A percentile compares a stretch with the other conserved stretches of the same genome.
phyloP scores from a whole-genome alignment of 2,113 vertebrate genomes.

The Prietella phreatophila region DNA sequence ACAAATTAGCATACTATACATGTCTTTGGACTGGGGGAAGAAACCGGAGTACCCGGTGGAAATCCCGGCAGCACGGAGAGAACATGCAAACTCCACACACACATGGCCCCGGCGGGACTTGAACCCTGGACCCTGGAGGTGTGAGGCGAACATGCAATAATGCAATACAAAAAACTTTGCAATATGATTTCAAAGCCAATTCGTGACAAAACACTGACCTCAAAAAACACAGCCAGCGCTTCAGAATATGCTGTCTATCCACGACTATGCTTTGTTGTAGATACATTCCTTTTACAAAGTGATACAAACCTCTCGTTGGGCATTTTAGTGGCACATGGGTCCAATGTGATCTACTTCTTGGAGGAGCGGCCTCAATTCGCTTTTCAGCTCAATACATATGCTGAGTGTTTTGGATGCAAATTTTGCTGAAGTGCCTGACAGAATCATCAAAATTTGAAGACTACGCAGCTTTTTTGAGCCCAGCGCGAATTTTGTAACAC shows the following conservation, averaged over 20 bases:
- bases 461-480: not conserved
- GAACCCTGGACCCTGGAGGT: too few species aligned
- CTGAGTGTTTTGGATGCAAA: slow-evolving; percentile 11
- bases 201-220: not conserved
- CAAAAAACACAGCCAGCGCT: not conserved
- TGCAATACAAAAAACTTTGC: not conserved
- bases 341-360: not conserved
- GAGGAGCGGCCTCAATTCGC: not conserved
- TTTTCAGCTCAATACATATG: slow-evolving; percentile 21
- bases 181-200: not conserved
- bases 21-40: too few species aligned
- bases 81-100: too few species aligned
- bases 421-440: slow-evolving; percentile 34
- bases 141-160: too few species aligned
- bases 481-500: slow-evolving; percentile 12
- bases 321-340: not conserved
- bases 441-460: slow-evolving; percentile 30
- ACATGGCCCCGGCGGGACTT: too few species aligned
- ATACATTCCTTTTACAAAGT: not conserved
- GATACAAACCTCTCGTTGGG: not conserved
- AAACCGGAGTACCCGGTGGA: too few species aligned
- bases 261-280: not conserved
- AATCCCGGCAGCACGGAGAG: too few species aligned
- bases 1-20: too few species aligned
- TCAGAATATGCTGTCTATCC: not conserved